phyloP scores from a whole-genome alignment of 2,113 vertebrate genomes.

The Laticauda colubrina region DNA sequence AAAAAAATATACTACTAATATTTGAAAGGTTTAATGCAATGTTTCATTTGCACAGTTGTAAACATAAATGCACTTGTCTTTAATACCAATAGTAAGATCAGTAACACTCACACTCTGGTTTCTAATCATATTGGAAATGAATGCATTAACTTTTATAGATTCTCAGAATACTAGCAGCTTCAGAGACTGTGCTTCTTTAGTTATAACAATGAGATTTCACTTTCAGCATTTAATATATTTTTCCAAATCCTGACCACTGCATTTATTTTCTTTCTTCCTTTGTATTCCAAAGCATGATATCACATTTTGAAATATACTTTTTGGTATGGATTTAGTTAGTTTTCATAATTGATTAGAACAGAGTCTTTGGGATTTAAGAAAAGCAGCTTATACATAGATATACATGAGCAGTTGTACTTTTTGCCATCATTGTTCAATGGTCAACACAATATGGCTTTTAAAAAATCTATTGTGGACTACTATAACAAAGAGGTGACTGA shows the following conservation, averaged over 20 bases:
- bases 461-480: background rate
- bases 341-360: background rate
- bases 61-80: background rate
- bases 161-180: constrained; percentile 32
- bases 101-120: constrained; percentile 36
- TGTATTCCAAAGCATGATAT: background rate
- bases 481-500: background rate
- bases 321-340: background rate
- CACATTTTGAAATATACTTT: rapidly evolving
- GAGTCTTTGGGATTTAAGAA: background rate
- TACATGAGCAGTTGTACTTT: constrained; percentile 1
- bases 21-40: background rate
- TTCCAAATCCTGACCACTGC: background rate
- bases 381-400: background rate
- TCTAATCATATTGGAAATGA: constrained; percentile 4
- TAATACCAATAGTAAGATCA: constrained; percentile 35
- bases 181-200: background rate
- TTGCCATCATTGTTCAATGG: background rate
- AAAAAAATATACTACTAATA: background rate
- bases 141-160: constrained; percentile 44
- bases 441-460: background rate
- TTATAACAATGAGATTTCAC: background rate
- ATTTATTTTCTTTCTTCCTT: background rate
- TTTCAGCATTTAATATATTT: background rate
- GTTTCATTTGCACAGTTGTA: background rate